phyloP scores from a whole-genome alignment of 2,113 vertebrate genomes.

The Nerophis ophidion region DNA sequence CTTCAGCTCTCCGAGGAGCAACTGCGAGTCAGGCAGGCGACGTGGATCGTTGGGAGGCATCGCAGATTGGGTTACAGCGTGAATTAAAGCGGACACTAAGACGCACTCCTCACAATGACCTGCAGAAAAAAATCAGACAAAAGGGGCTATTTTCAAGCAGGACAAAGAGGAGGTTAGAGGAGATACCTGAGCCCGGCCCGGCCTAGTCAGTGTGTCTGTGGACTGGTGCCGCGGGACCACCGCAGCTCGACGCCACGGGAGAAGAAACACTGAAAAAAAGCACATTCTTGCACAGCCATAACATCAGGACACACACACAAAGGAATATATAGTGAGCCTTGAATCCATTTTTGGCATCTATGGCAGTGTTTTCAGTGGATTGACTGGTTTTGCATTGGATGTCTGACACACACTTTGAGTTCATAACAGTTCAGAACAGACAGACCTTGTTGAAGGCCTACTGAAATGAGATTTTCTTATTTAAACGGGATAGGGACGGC shows the following conservation, averaged over 20 bases:
- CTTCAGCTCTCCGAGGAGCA: constrained; percentile 69
- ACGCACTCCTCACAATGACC: constrained; percentile 80
- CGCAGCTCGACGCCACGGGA: constrained; percentile 38
- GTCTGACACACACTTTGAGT: constrained; percentile 14
- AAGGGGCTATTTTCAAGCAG: constrained; percentile 76
- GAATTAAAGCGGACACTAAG: constrained; percentile 88
- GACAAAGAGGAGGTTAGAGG: constrained; percentile 79
- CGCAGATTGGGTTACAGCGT: constrained; percentile 78
- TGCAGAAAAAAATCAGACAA: constrained; percentile 78
- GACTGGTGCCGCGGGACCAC: constrained; percentile 52
- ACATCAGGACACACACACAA: constrained; percentile 14
- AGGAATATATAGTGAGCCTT: constrained; percentile 19
- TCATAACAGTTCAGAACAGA: constrained; percentile 34
- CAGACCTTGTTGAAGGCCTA: no score
- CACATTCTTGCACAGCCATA: constrained; percentile 47
- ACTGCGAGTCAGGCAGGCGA: constrained; percentile 63
- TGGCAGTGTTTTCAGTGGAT: no score
- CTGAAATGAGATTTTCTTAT: no score
- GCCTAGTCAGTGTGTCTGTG: constrained; percentile 69
- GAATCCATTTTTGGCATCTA: constrained; percentile 35
- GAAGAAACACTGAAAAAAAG: constrained; percentile 30
- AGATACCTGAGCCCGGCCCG: constrained; percentile 71
- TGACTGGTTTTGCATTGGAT: constrained; percentile 14
- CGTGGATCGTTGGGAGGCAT: constrained; percentile 70
- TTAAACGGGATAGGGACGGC: no score